Evolutionary conservation across 2,888 invertebrate genomes (phyloP).

Genomic region (Seladonia tumulorum): DNA sequence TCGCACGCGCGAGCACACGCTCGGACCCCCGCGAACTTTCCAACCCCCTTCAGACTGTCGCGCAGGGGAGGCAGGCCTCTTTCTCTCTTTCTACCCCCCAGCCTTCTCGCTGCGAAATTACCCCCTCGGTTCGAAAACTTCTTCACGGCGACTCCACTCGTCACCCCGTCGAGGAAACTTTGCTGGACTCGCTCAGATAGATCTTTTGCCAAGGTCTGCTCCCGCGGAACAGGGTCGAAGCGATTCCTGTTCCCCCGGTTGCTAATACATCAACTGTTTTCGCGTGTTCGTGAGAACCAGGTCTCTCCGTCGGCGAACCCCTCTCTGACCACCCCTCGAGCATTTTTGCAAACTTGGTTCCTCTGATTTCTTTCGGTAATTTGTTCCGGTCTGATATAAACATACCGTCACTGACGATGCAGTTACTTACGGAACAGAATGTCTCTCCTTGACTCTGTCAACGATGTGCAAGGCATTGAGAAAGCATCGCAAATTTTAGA

Average conservation of each 20-base stretch:
- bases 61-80: neutral
- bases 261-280: slow-evolving; percentile 7
- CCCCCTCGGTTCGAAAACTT: slow-evolving; percentile 35
- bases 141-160: neutral
- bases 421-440: too few relatives aligned
- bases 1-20: slow-evolving; percentile 56
- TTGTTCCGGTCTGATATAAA: neutral
- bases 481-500: too few relatives aligned
- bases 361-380: neutral
- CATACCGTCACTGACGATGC: neutral
- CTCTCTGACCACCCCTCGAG: neutral
- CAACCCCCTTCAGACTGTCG: slow-evolving; percentile 24
- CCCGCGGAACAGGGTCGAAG: slow-evolving; percentile 1
- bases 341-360: neutral
- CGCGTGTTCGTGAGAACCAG: neutral
- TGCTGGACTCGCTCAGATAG: slow-evolving; percentile 15
- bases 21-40: slow-evolving; percentile 38
- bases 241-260: slow-evolving; percentile 21
- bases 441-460: too few relatives aligned
- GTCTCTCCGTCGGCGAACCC: neutral
- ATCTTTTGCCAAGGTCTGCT: slow-evolving; percentile 34
- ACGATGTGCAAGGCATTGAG: too few relatives aligned
- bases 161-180: slow-evolving; percentile 30
- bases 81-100: neutral
- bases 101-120: slow-evolving; percentile 49